Evolutionary conservation across 2,797 vertebrate species (phyloP), one percentile per base, ranked within the genome.

Genomic region (Notamacropus eugenii): DNA sequence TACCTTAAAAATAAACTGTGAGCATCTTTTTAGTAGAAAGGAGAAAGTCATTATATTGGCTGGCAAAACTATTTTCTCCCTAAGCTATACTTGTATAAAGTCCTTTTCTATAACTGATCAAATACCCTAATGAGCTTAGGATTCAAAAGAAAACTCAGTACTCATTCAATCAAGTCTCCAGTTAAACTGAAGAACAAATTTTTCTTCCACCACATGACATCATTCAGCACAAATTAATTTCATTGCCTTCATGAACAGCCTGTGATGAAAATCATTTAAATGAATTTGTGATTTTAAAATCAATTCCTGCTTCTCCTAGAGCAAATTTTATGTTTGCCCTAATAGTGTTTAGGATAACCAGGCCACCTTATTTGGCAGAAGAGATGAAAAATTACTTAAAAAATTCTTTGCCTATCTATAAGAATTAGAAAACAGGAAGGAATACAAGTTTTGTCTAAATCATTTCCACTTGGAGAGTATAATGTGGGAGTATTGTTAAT

Each of bases 251-350:
- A 92, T 10, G 93, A 62, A n/a, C 4, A 91, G 24, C 16, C n/a
- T 94, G 0, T 46, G 87, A 56, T 93, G 28, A 22, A 92, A 57
- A 96, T 90, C 34, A 92, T 0, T 95, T 31, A 52, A 94, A 56
- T 94, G 55, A 97, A 96, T 93, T 94, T 96, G 31, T 8, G 92
- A 90, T 55, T 24, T 91, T 96, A 95, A 74, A 0, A 90, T 93
- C 31, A 92, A 54, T 31, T 74, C 56, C 13, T 82, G 5, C 59
- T 96, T 97, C 59, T 95, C n/a, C 67, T 74, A 74, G n/a, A 74
- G 14, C 34, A 40, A 74, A 74, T 74, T 40, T 74, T 40, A 74
- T 74, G 4, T 74, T 2, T 93, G 12, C n/a, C 19, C 16, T 96
- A 93, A 91, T 40, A 0, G 56, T 95, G n/a, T 92, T 95, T 91